These are phyloP conservation scores for Octonoba sinensis DNA, from an alignment of 2,888 invertebrate genomes.

Conservation along the genomic window DNA sequence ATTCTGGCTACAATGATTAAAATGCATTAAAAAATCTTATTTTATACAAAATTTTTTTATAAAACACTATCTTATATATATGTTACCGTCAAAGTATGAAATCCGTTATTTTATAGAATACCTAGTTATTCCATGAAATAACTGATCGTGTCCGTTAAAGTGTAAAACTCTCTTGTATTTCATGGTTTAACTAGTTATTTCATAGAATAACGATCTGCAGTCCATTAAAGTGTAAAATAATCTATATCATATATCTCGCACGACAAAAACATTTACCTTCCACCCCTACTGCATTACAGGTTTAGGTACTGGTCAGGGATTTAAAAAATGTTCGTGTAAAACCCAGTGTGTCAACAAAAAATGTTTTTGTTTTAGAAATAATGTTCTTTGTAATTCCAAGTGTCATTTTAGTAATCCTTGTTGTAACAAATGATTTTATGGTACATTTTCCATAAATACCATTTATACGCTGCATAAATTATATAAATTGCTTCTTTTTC, in stretches of 20 bases:
- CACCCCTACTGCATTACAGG: too few relatives aligned
- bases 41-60: too few relatives aligned
- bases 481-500: constrained; percentile 41
- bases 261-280: too few relatives aligned
- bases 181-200: constrained; percentile 28
- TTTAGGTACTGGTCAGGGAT: constrained; percentile 46
- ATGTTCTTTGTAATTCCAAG: too few relatives aligned
- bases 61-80: too few relatives aligned
- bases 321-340: constrained; percentile 57
- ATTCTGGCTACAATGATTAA: too few relatives aligned
- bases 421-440: too few relatives aligned
- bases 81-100: constrained; percentile 53
- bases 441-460: constrained; percentile 41
- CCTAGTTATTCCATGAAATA: constrained; percentile 51
- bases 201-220: too few relatives aligned
- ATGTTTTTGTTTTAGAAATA: constrained; percentile 40
- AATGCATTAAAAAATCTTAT: too few relatives aligned
- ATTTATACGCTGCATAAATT: constrained; percentile 46
- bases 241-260: too few relatives aligned
- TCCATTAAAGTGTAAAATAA: too few relatives aligned
- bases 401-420: too few relatives aligned
- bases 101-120: constrained; percentile 56
- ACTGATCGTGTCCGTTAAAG: constrained; percentile 56
- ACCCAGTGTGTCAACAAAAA: constrained; percentile 55
- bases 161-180: constrained; percentile 51